Evolutionary conservation across 2,113 vertebrate species (phyloP), one percentile per base, ranked within the genome.

Genomic region (Siniperca knerii): DNA sequence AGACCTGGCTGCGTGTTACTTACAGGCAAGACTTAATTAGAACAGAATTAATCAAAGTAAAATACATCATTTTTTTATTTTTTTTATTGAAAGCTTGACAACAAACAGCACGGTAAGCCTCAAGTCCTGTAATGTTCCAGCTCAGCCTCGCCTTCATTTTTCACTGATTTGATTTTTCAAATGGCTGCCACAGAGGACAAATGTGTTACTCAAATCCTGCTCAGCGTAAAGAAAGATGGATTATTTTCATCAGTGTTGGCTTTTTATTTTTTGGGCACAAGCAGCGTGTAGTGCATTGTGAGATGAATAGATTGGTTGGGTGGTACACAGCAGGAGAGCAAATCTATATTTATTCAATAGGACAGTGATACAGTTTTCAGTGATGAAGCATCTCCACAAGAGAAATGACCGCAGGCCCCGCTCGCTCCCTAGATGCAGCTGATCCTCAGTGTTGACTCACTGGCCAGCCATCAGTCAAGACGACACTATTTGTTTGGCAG

Each of bases 221-320:
- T 82, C 67, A 65, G 37, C 69, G 52, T 21, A 66, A 66, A 40
- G 69, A 50, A 46, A 77, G 84, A 80, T 66, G 37, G 76, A 83
- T 90, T 85, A 62, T 79, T 88, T 79, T 87, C 74, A 23, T 76
- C 77, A 69, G 58, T 35, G 55, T 76, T 66, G 2, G 50, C 25
- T 46, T 82, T 81, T 71, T 60, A 67, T 70, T 83, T 48, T 29
- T 65, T 50, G 69, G 54, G 35, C 68, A 16, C 15, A 21, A 75
- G 23, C 25, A 1, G 62, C 3, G 23, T 7, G 50, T 25, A 20
- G 71, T 60, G 69, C 50, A 29, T 13, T 58, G 48, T 69, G 69
- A 65, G 81, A 75, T 80, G 29, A 83, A 71, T 46, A 40, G 69
- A 68, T 21, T 76, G 4, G 35, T 68, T 23, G 42, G 42, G 50